phyloP scores from a whole-genome alignment of 2,113 vertebrate genomes.

The Limnothrissa miodon region DNA sequence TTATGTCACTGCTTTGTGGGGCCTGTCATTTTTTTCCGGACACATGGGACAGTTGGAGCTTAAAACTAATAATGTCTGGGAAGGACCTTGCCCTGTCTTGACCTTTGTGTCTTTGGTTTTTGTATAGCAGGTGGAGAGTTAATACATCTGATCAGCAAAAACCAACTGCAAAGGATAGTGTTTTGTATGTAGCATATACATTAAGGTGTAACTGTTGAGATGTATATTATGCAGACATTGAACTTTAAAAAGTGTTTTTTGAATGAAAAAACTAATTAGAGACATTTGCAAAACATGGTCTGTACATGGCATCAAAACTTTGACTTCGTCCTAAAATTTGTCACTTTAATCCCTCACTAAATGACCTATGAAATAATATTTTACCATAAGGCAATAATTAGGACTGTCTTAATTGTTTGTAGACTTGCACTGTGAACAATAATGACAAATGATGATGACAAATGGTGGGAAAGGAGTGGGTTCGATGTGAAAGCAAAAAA shows the following conservation, averaged over 20 bases:
- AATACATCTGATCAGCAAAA: background rate
- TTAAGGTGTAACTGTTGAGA: background rate
- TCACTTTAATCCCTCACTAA: too few relatives aligned
- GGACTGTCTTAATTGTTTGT: too few relatives aligned
- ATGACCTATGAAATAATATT: too few relatives aligned
- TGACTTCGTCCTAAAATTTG: too few relatives aligned
- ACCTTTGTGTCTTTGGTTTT: background rate
- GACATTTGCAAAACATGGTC: too few relatives aligned
- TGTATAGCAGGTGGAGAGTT: background rate
- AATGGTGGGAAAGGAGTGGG: background rate
- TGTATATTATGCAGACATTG: too few relatives aligned
- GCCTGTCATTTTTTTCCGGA: background rate
- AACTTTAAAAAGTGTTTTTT: too few relatives aligned
- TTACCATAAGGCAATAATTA: too few relatives aligned
- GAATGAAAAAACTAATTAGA: too few relatives aligned
- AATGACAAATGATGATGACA: too few relatives aligned
- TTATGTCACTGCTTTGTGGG: background rate
- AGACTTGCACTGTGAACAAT: too few relatives aligned
- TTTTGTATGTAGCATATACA: background rate
- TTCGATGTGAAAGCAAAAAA: background rate
- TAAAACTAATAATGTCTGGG: slow-evolving; percentile 15
- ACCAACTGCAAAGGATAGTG: background rate
- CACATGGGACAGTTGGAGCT: slow-evolving; percentile 18
- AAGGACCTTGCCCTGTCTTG: background rate
- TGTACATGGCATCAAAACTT: too few relatives aligned